Conservation (phyloP, 2,888 invertebrate genomes). For the Petrophora chlorosata region DNA sequence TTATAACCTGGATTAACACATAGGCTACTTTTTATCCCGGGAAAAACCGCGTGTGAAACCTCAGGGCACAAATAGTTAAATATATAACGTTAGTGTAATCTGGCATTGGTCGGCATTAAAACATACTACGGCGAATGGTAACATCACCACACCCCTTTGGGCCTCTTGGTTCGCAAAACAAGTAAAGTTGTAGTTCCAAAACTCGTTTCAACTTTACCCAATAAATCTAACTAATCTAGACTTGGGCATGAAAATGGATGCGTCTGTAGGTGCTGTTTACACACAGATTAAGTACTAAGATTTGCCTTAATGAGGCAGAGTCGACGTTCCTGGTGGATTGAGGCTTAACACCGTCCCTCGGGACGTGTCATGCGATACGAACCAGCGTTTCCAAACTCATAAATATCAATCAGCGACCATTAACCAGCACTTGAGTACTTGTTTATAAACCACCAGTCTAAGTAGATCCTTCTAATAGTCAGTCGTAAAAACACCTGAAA, state of each 20-base stretch:
- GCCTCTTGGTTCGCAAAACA: too few species aligned
- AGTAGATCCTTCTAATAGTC: too few species aligned
- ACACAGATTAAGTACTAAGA: slow-evolving; percentile 34
- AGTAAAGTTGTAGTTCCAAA: too few species aligned
- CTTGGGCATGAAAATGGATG: slow-evolving; percentile 18
- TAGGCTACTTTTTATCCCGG: too few species aligned
- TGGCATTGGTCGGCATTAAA: too few species aligned
- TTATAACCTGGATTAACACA: too few species aligned
- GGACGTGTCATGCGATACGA: slow-evolving; percentile 55
- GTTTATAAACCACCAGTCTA: slow-evolving; percentile 45
- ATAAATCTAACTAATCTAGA: slow-evolving; percentile 25
- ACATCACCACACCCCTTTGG: too few species aligned
- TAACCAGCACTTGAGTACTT: slow-evolving; percentile 41
- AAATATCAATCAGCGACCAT: slow-evolving; percentile 71
- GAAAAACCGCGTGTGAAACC: too few species aligned
- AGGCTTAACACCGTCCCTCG: slow-evolving; percentile 46
- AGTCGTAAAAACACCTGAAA: neutral
- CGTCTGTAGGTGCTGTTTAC: slow-evolving; percentile 23
- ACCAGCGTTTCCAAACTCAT: slow-evolving; percentile 62
- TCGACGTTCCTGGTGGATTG: slow-evolving; percentile 47
- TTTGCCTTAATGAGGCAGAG: slow-evolving; percentile 28
- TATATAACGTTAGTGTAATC: too few species aligned
- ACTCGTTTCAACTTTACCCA: slow-evolving; percentile 19
- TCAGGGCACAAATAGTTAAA: too few species aligned
- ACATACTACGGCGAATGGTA: too few species aligned